Conservation (phyloP, 1,140 invertebrate genomes). For the Calliopsis andreniformis region DNA sequence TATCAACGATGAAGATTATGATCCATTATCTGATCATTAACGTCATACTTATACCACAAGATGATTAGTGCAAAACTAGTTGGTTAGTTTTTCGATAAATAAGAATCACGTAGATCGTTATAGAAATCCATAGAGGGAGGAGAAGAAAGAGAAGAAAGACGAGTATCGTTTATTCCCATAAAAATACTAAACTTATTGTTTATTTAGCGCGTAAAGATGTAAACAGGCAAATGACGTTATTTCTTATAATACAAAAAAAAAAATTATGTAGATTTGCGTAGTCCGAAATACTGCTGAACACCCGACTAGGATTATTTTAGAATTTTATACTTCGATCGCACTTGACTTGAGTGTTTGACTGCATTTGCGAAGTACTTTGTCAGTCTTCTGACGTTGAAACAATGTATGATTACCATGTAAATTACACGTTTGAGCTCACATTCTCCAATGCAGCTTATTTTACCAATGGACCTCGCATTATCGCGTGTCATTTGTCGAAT, state of each 20-base stretch:
- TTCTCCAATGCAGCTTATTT: conserved; percentile 49
- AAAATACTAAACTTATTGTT: conserved; percentile 50
- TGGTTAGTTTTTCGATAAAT: conserved; percentile 31
- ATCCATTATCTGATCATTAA: conserved; percentile 18
- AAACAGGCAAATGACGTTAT: conserved; percentile 47
- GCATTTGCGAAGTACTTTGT: conserved; percentile 67
- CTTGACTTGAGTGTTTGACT: conserved; percentile 60
- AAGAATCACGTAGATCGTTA: conserved; percentile 21
- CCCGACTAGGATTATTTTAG: conserved; percentile 65
- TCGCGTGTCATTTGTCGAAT: conserved; percentile 18
- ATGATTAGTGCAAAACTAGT: conserved; percentile 15
- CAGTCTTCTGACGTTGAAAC: conserved; percentile 72
- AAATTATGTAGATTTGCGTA: conserved; percentile 53
- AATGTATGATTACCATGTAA: conserved; percentile 78
- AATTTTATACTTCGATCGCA: conserved; percentile 76
- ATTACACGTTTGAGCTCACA: conserved; percentile 75
- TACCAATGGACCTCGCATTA: conserved; percentile 14
- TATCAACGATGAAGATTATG: conserved; percentile 8
- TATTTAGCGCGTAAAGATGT: conserved; percentile 50
- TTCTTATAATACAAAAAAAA: conserved; percentile 43
- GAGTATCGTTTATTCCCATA: conserved; percentile 36
- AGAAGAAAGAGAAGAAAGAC: conserved; percentile 50
- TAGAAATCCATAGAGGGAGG: conserved; percentile 25
- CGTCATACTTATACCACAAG: background rate
- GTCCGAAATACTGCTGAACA: conserved; percentile 45